A percentile compares a stretch with the other conserved stretches of the same genome.
Conservation (phyloP, 1,140 invertebrate genomes). For the Meloidogyne floridensis region DNA sequence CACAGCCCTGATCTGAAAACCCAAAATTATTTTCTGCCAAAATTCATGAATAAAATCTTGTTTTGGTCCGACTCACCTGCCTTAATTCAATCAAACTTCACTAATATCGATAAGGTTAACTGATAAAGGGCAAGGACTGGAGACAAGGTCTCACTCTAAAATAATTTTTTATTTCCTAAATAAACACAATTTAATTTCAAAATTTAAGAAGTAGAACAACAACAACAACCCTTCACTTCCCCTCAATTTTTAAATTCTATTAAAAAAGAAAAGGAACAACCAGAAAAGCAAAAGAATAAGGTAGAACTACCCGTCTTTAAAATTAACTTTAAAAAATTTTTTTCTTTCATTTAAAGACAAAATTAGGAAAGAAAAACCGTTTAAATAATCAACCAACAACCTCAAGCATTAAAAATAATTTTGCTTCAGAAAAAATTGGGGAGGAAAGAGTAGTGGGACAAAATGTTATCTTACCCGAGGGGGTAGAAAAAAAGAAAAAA, state of each 20-base stretch:
- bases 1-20: too few species aligned
- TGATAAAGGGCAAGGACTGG: too few species aligned
- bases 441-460: not conserved
- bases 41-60: too few species aligned
- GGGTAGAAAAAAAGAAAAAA: slow-evolving; percentile 42
- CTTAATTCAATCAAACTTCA: too few species aligned
- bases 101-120: too few species aligned
- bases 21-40: too few species aligned
- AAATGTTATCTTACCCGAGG: not conserved
- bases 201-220: slow-evolving; percentile 1
- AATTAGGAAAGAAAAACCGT: not conserved
- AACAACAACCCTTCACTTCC: not conserved
- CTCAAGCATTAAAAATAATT: not conserved
- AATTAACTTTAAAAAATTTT: not conserved
- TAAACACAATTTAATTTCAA: too few species aligned
- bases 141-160: too few species aligned
- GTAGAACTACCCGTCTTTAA: not conserved
- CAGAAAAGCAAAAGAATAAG: slow-evolving; percentile 6
- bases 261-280: not conserved
- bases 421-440: not conserved
- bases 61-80: too few species aligned
- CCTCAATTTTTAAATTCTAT: not conserved
- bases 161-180: too few species aligned
- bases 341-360: not conserved
- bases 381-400: slow-evolving; percentile 5